Percentiles rank a stretch among this genome's conserved stretches.
phyloP scores from a whole-genome alignment of 2,797 vertebrate species.

The Siniperca undulata region DNA sequence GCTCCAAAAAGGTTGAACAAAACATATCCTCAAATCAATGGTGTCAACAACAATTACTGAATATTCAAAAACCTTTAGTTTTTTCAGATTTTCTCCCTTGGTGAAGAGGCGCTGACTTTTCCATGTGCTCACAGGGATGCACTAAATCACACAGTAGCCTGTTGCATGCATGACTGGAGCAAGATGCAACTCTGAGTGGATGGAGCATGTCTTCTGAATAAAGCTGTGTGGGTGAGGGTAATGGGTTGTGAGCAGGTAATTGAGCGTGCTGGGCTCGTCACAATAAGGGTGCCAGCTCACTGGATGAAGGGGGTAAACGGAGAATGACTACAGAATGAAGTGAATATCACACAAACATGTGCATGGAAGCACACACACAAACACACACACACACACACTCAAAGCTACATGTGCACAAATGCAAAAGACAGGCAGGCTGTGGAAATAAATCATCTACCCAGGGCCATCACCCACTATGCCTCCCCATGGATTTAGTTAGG shows the following conservation, averaged over 20 bases:
- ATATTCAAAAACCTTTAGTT: not conserved
- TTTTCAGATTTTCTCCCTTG: not conserved
- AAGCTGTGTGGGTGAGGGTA: conserved; percentile 58
- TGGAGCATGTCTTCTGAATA: conserved; percentile 42
- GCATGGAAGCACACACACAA: conserved; percentile 1
- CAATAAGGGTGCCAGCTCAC: conserved; percentile 51
- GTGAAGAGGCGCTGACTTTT: conserved; percentile 26
- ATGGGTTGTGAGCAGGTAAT: conserved; percentile 68
- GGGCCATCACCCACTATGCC: conserved; percentile 11
- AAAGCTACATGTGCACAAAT: conserved; percentile 13
- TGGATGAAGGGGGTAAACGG: conserved; percentile 34
- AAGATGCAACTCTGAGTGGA: conserved; percentile 39
- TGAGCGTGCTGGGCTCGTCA: conserved; percentile 41
- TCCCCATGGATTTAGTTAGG: conserved; percentile 46
- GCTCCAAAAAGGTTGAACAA: conserved; percentile 5
- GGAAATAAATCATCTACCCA: conserved; percentile 42
- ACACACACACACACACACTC: not conserved
- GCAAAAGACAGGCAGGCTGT: conserved; percentile 27
- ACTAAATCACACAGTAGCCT: conserved; percentile 35
- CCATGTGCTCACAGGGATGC: conserved; percentile 31
- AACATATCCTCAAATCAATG: conserved; percentile 4
- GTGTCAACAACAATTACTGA: conserved; percentile 14
- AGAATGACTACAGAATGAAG: conserved; percentile 27
- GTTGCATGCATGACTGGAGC: conserved; percentile 45
- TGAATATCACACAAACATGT: conserved; percentile 1